A percentile compares a stretch with the other conserved stretches of the same genome.
Evolutionary conservation across 2,113 vertebrate species (phyloP).

Genomic region (Thomomys bottae): DNA sequence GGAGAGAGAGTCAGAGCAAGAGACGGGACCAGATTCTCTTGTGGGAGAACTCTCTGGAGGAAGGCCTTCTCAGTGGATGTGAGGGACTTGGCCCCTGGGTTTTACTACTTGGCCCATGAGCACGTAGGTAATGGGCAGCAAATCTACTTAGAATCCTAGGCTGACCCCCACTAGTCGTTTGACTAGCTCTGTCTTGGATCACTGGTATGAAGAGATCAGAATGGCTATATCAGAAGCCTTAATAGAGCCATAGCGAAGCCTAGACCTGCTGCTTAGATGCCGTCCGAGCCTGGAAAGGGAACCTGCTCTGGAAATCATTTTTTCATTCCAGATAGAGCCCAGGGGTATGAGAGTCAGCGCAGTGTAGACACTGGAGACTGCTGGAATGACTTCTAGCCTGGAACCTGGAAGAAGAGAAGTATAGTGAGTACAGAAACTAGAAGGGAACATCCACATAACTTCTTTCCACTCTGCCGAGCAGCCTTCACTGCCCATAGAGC

Average conservation of each 20-base stretch:
- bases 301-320: slow-evolving; percentile 18
- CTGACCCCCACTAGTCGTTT: background rate
- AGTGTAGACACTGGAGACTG: background rate
- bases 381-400: background rate
- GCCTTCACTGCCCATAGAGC: background rate
- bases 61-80: background rate
- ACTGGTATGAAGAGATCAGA: slow-evolving; percentile 32
- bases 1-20: background rate
- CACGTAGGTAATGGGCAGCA: background rate
- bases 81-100: background rate
- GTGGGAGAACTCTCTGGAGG: background rate
- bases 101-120: background rate
- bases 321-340: background rate
- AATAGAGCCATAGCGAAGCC: background rate
- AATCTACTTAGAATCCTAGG: background rate
- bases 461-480: background rate
- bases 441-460: background rate
- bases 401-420: slow-evolving; percentile 10
- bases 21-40: background rate
- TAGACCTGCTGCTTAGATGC: background rate
- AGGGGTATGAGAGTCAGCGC: background rate
- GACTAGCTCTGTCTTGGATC: background rate
- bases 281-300: background rate
- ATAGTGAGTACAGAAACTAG: background rate
- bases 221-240: background rate